phyloP scores from a whole-genome alignment of 1,140 invertebrate genomes.

The Mizuhopecten yessoensis region DNA sequence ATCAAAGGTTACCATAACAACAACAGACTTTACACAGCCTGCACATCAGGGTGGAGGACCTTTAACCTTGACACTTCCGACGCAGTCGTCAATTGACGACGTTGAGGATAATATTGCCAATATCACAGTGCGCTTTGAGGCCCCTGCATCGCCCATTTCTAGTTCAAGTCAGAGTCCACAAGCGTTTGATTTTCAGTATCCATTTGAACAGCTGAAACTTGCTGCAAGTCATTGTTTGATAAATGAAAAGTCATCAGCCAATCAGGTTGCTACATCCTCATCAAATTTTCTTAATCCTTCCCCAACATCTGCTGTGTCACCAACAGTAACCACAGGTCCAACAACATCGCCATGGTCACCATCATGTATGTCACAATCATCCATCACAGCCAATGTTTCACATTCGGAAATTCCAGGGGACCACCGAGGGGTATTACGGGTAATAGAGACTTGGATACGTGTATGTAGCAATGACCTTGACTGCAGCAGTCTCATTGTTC shows the following conservation, averaged over 20 bases:
- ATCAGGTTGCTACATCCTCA: conserved; percentile 48
- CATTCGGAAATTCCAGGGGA: conserved; percentile 77
- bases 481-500: conserved; percentile 74
- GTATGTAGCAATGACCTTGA: conserved; percentile 79
- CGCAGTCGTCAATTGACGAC: conserved; percentile 62
- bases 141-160: conserved; percentile 78
- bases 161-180: conserved; percentile 79
- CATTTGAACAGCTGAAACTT: conserved; percentile 49
- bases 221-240: conserved; percentile 24
- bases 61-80: conserved; percentile 58
- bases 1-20: conserved; percentile 78
- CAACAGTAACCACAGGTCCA: conserved; percentile 53
- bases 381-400: conserved; percentile 45
- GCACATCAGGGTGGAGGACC: conserved; percentile 54
- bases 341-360: conserved; percentile 54
- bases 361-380: conserved; percentile 3
- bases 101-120: conserved; percentile 70
- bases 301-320: conserved; percentile 56
- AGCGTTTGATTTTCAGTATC: conserved; percentile 74
- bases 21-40: conserved; percentile 72
- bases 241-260: conserved; percentile 42
- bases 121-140: conserved; percentile 81
- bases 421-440: conserved; percentile 79
- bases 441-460: conserved; percentile 81
- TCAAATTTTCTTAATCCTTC: conserved; percentile 59